Evolutionary conservation across 2,888 invertebrate species (phyloP).

Genomic region (Melitaea athalia): DNA sequence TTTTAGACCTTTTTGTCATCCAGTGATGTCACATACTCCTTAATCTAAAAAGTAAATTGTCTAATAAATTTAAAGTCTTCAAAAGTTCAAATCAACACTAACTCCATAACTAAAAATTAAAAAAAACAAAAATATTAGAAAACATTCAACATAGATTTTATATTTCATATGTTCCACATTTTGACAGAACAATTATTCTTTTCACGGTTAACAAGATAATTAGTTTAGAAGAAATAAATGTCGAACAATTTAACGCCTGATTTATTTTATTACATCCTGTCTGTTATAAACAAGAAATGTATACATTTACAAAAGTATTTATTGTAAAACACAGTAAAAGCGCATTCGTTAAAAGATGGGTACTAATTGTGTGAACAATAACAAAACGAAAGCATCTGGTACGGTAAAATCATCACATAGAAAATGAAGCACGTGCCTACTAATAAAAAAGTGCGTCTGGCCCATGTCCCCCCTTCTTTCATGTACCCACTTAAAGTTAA

Average conservation of each 20-base stretch:
- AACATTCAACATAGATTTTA: neutral
- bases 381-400: slow-evolving; percentile 59
- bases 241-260: neutral
- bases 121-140: neutral
- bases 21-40: neutral
- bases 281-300: neutral
- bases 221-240: slow-evolving; percentile 12
- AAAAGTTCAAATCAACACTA: too few relatives aligned
- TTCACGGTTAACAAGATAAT: slow-evolving; percentile 5
- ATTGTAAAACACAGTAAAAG: slow-evolving; percentile 3
- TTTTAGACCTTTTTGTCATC: neutral
- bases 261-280: slow-evolving; percentile 1
- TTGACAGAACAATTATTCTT: neutral
- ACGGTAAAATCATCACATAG: slow-evolving; percentile 58
- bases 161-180: neutral
- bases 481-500: slow-evolving; percentile 49
- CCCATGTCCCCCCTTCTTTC: slow-evolving; percentile 54
- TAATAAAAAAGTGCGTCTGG: slow-evolving; percentile 40
- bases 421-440: slow-evolving; percentile 66
- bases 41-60: neutral
- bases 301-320: neutral
- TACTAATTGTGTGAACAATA: slow-evolving; percentile 36
- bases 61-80: neutral
- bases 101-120: too few relatives aligned
- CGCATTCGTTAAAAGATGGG: slow-evolving; percentile 39